Conservation (phyloP, 1,140 invertebrate genomes). For the Cherax quadricarinatus region DNA sequence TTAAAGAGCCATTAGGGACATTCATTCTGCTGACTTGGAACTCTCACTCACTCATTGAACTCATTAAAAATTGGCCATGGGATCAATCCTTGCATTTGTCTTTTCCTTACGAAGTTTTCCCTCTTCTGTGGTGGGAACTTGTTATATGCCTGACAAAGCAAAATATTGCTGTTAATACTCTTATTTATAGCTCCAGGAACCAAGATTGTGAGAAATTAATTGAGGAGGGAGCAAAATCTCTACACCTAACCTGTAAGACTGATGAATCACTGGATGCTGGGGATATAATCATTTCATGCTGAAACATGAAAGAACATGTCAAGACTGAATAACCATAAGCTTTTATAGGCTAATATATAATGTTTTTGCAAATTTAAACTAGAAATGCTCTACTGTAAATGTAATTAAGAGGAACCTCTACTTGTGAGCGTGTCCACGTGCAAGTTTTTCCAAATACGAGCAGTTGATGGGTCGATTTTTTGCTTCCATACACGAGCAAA, state of each 20-base stretch:
- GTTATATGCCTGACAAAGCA: background rate
- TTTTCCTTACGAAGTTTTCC: conserved; percentile 18
- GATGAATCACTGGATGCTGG: background rate
- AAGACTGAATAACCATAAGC: too few relatives aligned
- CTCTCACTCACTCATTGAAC: background rate
- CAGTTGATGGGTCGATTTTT: too few relatives aligned
- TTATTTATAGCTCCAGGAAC: background rate
- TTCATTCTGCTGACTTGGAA: conserved; percentile 17
- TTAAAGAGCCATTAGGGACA: background rate
- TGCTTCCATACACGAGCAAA: too few relatives aligned
- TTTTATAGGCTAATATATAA: too few relatives aligned
- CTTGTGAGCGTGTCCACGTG: too few relatives aligned
- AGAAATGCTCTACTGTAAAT: too few relatives aligned
- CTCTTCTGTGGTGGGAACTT: conserved; percentile 29
- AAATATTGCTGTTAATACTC: background rate
- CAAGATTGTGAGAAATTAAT: background rate
- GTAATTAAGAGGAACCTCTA: too few relatives aligned
- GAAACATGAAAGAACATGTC: too few relatives aligned
- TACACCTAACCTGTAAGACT: background rate
- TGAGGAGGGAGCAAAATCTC: background rate
- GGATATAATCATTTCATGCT: background rate
- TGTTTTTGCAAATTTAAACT: too few relatives aligned
- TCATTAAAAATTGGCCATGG: conserved; percentile 16
- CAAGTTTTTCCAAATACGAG: too few relatives aligned
- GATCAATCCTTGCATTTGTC: background rate